Evolutionary conservation across 2,888 invertebrate genomes (phyloP), one percentile per base, ranked within the genome.

Genomic region (Acleris laterana): DNA sequence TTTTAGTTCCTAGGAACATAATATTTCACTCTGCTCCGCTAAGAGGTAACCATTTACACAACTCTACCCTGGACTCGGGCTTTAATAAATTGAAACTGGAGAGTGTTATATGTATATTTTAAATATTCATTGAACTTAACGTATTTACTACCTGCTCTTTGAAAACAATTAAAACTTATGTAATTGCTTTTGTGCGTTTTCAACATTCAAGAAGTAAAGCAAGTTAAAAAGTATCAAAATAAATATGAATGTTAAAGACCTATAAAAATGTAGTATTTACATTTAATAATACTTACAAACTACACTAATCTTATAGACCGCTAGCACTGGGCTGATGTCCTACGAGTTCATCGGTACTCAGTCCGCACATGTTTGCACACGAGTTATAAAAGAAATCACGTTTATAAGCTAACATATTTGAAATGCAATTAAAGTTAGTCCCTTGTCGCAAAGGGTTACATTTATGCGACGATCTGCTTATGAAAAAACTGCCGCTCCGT

Each of bases 391-490:
- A 77, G 75, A 78, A 73, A 75, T 72, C 74, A 75, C 78, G 72
- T 79, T 76, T 75, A 74, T 72, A 69, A 68, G 61, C 69, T 73
- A 70, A 70, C 77, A 70, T 64, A 69, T 71, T 69, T 67, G 69
- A 70, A 76, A 76, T 74, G 65, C 76, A 80, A 78, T 81, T 78
- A 80, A 81, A 79, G 62, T 77, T 75, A 74, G 74, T 76, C 75
- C 70, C 69, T 52, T 68, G 73, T 69, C 72, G 70, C 72, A 69
- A 71, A 71, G 68, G 69, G 68, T 73, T 64, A 59, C 52, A 72
- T 71, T 72, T 69, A 69, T 69, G 71, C 70, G 58, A 56, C 49
- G 42, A 63, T 62, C 66, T 72, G 69, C 75, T 82, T 81, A 80
- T 81, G 74, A 76, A 80, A 82, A 83, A 82, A 75, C 74, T 60